Percentiles rank a stretch among this genome's conserved stretches.
phyloP scores from a whole-genome alignment of 2,888 invertebrate species.

The Sipha maydis region DNA sequence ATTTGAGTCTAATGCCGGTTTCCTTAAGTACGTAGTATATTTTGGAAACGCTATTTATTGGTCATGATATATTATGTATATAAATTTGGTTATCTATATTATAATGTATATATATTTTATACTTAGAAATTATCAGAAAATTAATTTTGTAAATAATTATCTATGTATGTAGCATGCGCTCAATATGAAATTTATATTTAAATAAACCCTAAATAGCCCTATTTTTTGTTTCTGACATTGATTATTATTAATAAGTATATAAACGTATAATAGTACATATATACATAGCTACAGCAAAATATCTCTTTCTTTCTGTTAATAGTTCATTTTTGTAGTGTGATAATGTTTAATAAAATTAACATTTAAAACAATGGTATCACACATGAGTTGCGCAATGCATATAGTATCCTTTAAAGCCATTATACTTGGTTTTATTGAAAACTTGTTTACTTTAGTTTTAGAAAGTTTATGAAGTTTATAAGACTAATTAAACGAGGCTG shows the following conservation, averaged over 20 bases:
- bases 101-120: background rate
- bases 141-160: background rate
- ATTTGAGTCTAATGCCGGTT: conserved; percentile 7
- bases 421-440: conserved; percentile 12
- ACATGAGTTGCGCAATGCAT: background rate
- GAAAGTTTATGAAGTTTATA: conserved; percentile 38
- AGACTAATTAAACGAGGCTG: conserved; percentile 22
- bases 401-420: conserved; percentile 4
- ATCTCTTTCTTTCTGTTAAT: background rate
- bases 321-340: background rate
- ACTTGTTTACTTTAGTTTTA: conserved; percentile 25
- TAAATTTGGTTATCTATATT: background rate
- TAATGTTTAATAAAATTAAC: conserved; percentile 1
- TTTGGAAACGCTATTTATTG: background rate
- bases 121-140: conserved; percentile 3
- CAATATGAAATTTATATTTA: background rate
- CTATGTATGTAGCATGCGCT: background rate
- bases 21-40: conserved; percentile 12
- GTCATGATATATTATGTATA: background rate
- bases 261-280: no score
- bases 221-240: background rate
- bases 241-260: background rate
- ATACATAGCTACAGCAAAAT: no score
- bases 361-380: conserved; percentile 10
- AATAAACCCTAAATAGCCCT: background rate